Conservation (phyloP, 2,797 vertebrate species). For the Discoglossus pictus region DNA sequence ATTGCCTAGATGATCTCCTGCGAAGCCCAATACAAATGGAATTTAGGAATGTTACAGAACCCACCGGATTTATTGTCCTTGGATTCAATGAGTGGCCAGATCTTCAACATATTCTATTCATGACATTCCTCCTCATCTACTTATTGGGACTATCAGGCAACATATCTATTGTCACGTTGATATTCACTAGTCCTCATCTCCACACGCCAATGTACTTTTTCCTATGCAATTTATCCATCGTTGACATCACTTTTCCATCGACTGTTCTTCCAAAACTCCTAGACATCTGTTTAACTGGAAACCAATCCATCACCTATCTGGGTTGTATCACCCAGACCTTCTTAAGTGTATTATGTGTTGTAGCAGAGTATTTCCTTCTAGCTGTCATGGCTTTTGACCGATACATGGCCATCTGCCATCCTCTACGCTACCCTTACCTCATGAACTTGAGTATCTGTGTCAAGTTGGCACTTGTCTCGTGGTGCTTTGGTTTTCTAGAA, state of each 20-base stretch:
- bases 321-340: slow-evolving; percentile 59
- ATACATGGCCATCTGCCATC: slow-evolving; percentile 60
- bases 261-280: slow-evolving; percentile 55
- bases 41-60: not conserved
- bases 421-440: slow-evolving; percentile 55
- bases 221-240: slow-evolving; percentile 54
- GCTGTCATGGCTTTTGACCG: slow-evolving; percentile 60
- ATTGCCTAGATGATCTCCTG: too few species aligned
- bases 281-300: slow-evolving; percentile 27
- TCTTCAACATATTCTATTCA: not conserved
- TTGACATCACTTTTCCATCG: slow-evolving; percentile 55
- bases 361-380: slow-evolving; percentile 57
- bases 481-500: slow-evolving; percentile 36
- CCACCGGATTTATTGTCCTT: not conserved
- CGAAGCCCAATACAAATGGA: too few species aligned
- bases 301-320: slow-evolving; percentile 51
- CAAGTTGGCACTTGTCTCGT: slow-evolving; percentile 31
- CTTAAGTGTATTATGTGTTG: slow-evolving; percentile 47
- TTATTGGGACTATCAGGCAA: not conserved
- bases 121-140: not conserved
- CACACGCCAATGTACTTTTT: slow-evolving; percentile 56
- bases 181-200: slow-evolving; percentile 30
- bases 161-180: slow-evolving; percentile 31
- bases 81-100: not conserved
- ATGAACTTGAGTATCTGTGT: slow-evolving; percentile 47